These are phyloP conservation scores for Lysandra coridon DNA, from an alignment of 2,888 invertebrate species.

Conservation along the genomic window DNA sequence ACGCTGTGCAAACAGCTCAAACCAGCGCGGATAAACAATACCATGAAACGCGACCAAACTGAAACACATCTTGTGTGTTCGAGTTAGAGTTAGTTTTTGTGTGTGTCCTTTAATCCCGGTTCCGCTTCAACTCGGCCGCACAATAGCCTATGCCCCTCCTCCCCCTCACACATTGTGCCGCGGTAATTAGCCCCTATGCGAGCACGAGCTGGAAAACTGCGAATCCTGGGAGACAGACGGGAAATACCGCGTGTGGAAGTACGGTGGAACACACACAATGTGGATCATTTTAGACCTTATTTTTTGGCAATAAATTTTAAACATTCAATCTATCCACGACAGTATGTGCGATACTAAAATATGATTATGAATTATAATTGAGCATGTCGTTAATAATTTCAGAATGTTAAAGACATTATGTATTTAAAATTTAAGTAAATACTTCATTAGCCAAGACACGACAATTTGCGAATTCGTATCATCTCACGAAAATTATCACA, in stretches of 20 bases:
- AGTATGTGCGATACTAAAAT: too few relatives aligned
- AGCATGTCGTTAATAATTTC: too few relatives aligned
- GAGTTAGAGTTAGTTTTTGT: background rate
- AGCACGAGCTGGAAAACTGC: slow-evolving; percentile 3
- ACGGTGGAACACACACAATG: background rate
- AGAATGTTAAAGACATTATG: too few relatives aligned
- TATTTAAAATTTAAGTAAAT: too few relatives aligned
- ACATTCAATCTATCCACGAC: background rate
- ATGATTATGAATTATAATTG: too few relatives aligned
- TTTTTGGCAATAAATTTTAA: background rate
- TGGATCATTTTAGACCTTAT: background rate
- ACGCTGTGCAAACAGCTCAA: slow-evolving; percentile 36
- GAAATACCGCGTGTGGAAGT: background rate
- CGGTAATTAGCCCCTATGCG: slow-evolving; percentile 9
- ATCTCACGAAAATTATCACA: too few relatives aligned
- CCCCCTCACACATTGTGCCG: background rate
- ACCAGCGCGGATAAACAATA: slow-evolving; percentile 37
- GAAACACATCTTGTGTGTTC: background rate
- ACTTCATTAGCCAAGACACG: too few relatives aligned
- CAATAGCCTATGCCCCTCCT: background rate
- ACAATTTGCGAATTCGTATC: too few relatives aligned
- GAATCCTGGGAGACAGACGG: background rate
- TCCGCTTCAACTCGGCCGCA: background rate
- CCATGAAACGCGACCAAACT: background rate
- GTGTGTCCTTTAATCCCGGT: background rate